A percentile compares a stretch with the other conserved stretches of the same genome.
phyloP scores from a whole-genome alignment of 2,888 invertebrate species.

The Notodonta ziczac region DNA sequence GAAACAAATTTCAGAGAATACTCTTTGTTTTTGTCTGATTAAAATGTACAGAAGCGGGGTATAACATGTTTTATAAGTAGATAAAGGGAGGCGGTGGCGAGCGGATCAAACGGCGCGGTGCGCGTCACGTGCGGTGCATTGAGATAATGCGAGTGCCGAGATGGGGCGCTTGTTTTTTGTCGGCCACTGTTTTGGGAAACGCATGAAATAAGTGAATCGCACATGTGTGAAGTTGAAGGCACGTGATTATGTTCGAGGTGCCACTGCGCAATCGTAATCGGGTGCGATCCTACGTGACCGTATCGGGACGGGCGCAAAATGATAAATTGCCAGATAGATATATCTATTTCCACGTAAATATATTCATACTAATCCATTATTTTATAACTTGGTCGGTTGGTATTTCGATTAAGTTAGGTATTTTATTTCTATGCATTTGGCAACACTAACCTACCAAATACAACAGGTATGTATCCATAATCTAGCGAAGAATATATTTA shows the following conservation, averaged over 20 bases:
- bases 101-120: conserved; percentile 66
- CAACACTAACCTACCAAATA: no score
- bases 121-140: conserved; percentile 74
- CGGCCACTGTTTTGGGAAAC: conserved; percentile 67
- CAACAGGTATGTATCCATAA: no score
- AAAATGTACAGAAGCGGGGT: conserved; percentile 79
- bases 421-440: no score
- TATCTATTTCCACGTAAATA: background rate
- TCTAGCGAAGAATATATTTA: no score
- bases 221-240: conserved; percentile 65
- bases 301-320: conserved; percentile 30
- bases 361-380: background rate
- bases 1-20: conserved; percentile 75
- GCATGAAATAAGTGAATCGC: conserved; percentile 57
- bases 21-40: conserved; percentile 70
- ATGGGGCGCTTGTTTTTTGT: conserved; percentile 77
- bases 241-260: conserved; percentile 63
- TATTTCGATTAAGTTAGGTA: no score
- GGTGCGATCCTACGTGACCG: conserved; percentile 56
- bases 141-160: conserved; percentile 67
- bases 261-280: conserved; percentile 63
- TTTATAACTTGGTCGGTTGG: no score
- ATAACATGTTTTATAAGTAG: conserved; percentile 69
- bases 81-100: conserved; percentile 70
- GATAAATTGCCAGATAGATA: conserved; percentile 8